Evolutionary conservation across 2,113 vertebrate genomes (phyloP).

Genomic region (Carlito syrichta): DNA sequence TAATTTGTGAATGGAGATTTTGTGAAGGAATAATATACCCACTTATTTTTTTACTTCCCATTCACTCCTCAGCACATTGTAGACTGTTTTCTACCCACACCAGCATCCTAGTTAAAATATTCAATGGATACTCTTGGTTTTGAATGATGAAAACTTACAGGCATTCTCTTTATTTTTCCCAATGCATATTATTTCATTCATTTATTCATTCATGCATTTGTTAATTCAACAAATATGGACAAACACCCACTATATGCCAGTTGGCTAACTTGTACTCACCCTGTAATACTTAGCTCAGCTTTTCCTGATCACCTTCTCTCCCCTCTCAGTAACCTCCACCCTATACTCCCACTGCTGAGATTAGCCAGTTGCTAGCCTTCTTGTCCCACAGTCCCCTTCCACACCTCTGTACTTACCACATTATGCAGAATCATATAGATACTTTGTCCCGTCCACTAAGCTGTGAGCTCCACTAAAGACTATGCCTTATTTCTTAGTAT

Average conservation of each 20-base stretch:
- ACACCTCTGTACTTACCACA: background rate
- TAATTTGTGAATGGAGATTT: background rate
- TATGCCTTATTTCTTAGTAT: background rate
- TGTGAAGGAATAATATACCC: slow-evolving; percentile 12
- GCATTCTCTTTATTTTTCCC: background rate
- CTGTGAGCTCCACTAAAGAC: background rate
- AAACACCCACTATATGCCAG: background rate
- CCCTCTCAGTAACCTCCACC: background rate
- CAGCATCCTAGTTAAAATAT: background rate
- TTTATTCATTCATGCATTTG: background rate
- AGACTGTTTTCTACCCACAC: background rate
- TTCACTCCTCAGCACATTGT: background rate
- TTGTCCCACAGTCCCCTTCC: background rate
- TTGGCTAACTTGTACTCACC: background rate
- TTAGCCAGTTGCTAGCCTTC: background rate
- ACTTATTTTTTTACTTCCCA: background rate
- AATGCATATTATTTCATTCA: background rate
- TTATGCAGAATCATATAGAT: background rate
- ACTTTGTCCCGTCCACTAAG: background rate
- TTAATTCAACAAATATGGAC: background rate
- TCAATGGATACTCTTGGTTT: background rate
- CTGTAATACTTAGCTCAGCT: background rate
- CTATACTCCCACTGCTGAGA: background rate
- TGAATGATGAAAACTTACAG: background rate
- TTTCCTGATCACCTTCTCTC: slow-evolving; percentile 12